phyloP scores from a whole-genome alignment of 2,113 vertebrate genomes.

The Carlito syrichta region DNA sequence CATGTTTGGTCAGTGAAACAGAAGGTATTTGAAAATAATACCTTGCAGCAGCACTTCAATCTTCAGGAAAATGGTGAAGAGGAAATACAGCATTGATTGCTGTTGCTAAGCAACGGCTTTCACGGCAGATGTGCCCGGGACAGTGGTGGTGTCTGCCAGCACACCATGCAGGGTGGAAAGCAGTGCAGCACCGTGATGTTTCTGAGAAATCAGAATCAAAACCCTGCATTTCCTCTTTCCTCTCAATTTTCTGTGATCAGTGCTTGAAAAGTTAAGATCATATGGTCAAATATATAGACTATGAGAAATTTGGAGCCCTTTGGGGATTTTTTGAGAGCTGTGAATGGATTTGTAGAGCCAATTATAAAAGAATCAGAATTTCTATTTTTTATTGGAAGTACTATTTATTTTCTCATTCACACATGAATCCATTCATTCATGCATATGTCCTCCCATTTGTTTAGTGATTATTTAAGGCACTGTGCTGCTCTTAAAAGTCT shows the following conservation, averaged over 20 bases:
- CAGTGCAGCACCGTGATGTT: conserved; percentile 29
- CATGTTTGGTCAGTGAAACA: conserved; percentile 65
- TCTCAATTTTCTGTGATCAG: background rate
- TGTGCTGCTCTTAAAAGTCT: background rate
- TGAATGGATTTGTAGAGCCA: background rate
- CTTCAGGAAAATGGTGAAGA: conserved; percentile 72
- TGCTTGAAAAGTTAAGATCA: background rate
- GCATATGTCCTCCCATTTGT: background rate
- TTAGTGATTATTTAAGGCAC: background rate
- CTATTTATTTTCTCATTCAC: background rate
- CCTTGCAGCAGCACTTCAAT: conserved; percentile 72
- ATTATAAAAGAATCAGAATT: background rate
- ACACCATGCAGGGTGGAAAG: conserved; percentile 41
- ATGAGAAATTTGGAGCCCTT: background rate
- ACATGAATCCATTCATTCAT: background rate
- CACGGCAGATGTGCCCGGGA: conserved; percentile 75
- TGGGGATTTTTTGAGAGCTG: background rate
- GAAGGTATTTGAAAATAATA: conserved; percentile 73
- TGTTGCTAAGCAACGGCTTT: conserved; percentile 85
- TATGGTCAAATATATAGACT: background rate
- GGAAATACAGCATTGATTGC: conserved; percentile 79
- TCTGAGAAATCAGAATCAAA: conserved; percentile 33
- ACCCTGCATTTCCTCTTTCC: conserved; percentile 29
- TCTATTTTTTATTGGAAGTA: background rate
- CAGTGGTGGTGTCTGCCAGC: conserved; percentile 67